Conservation (phyloP, 2,888 invertebrate species). For the Zelleria hepariella region DNA sequence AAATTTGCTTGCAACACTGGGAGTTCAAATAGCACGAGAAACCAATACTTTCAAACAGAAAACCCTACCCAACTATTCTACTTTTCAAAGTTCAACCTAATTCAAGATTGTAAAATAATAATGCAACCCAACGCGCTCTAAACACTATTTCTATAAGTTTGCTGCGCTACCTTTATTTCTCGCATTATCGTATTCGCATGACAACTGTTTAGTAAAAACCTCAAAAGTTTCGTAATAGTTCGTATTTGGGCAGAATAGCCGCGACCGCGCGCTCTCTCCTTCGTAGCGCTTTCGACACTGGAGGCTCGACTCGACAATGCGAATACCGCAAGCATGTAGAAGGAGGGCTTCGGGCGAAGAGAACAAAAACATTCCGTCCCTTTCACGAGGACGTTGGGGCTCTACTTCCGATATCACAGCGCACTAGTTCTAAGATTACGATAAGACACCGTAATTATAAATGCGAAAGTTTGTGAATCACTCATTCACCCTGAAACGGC, state of each 20-base stretch:
- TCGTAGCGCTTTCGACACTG: neutral
- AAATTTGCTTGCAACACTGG: too few species aligned
- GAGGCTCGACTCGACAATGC: neutral
- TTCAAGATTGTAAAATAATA: too few species aligned
- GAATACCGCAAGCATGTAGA: neutral
- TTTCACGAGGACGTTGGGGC: conserved; percentile 4
- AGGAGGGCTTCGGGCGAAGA: neutral
- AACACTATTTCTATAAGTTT: too few species aligned
- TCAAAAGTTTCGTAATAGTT: neutral
- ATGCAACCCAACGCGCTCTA: too few species aligned
- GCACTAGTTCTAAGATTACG: too few species aligned
- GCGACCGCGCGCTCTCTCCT: neutral
- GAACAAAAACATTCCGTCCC: conserved; percentile 3
- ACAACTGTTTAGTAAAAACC: neutral
- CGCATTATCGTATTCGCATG: neutral
- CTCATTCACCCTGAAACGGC: too few species aligned
- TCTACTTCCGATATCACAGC: neutral
- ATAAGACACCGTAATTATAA: too few species aligned
- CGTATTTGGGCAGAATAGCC: neutral
- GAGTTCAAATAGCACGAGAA: too few species aligned
- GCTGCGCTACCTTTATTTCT: neutral
- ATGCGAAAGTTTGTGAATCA: too few species aligned
- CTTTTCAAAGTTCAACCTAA: too few species aligned
- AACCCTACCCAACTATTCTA: too few species aligned
- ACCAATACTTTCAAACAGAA: too few species aligned